These are phyloP conservation scores for Stigmatopora argus DNA, from an alignment of 2,113 vertebrate genomes.

Conservation along the genomic window DNA sequence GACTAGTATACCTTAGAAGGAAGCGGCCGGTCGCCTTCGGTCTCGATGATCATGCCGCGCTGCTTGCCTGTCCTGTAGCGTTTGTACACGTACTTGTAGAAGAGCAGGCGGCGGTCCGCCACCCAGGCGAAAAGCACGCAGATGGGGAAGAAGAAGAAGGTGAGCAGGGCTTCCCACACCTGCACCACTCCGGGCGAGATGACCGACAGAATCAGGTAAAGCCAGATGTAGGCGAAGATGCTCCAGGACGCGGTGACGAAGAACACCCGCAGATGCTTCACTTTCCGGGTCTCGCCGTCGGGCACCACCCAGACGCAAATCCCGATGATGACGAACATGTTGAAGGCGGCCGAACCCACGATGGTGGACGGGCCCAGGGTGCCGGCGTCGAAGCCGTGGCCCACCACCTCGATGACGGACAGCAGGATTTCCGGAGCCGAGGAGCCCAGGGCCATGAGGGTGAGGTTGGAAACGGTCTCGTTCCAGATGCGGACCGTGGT, in stretches of 20 bases:
- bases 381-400: conserved; percentile 86
- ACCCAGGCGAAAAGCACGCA: conserved; percentile 97
- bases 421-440: conserved; percentile 95
- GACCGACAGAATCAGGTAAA: conserved; percentile 95
- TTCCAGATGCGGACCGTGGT: conserved; percentile 98
- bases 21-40: conserved; percentile 85
- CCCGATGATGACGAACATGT: conserved; percentile 98
- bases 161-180: conserved; percentile 95
- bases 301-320: conserved; percentile 94
- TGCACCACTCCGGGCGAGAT: conserved; percentile 91
- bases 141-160: conserved; percentile 96
- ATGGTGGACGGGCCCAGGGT: conserved; percentile 92
- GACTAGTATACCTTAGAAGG: conserved; percentile 74
- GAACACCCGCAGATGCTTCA: conserved; percentile 95
- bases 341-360: conserved; percentile 94
- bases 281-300: conserved; percentile 90
- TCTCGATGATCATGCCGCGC: conserved; percentile 96
- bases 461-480: conserved; percentile 95
- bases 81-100: conserved; percentile 99
- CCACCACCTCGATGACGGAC: conserved; percentile 89
- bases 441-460: conserved; percentile 94
- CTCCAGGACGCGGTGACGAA: conserved; percentile 97
- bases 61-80: conserved; percentile 93
- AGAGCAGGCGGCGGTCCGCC: conserved; percentile 91
- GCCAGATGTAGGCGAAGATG: conserved; percentile 98